Evolutionary conservation across 1,140 invertebrate species (phyloP).

Genomic region (Drosophila serrata): DNA sequence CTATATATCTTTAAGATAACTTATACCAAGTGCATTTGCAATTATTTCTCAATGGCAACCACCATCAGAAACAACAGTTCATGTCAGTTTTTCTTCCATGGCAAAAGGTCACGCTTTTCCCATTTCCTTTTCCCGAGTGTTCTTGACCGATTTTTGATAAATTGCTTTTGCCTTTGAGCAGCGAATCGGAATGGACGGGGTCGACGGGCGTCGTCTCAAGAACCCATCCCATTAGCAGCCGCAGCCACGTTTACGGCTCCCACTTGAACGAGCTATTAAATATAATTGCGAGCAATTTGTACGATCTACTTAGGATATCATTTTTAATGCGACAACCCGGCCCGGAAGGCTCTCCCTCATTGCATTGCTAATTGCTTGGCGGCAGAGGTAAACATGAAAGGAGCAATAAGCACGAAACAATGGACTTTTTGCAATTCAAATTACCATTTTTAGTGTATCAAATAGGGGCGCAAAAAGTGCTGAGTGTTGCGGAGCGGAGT

Average conservation of each 20-base stretch:
- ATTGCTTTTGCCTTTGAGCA: conserved; percentile 45
- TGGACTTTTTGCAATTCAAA: conserved; percentile 77
- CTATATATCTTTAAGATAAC: not conserved
- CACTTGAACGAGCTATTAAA: conserved; percentile 72
- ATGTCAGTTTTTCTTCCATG: conserved; percentile 7
- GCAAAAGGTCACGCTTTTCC: conserved; percentile 28
- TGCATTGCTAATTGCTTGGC: conserved; percentile 66
- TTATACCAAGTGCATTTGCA: not conserved
- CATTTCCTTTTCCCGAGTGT: conserved; percentile 19
- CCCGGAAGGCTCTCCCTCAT: not conserved
- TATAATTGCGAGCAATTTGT: conserved; percentile 80
- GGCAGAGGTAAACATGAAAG: conserved; percentile 31
- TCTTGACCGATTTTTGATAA: conserved; percentile 62
- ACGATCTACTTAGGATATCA: conserved; percentile 80
- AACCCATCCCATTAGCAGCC: conserved; percentile 17
- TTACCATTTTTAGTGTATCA: conserved; percentile 79
- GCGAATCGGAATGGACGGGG: conserved; percentile 4
- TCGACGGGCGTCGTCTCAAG: conserved; percentile 20
- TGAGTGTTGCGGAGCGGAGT: conserved; percentile 43
- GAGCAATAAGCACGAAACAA: conserved; percentile 61
- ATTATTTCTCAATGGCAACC: conserved; percentile 13
- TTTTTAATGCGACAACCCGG: conserved; percentile 66
- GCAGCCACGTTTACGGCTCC: conserved; percentile 55
- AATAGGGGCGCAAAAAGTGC: conserved; percentile 62
- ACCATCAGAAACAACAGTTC: not conserved